A percentile compares a stretch with the other conserved stretches of the same genome.
Conservation (phyloP, 2,113 vertebrate genomes). For the Varanus komodoensis region DNA sequence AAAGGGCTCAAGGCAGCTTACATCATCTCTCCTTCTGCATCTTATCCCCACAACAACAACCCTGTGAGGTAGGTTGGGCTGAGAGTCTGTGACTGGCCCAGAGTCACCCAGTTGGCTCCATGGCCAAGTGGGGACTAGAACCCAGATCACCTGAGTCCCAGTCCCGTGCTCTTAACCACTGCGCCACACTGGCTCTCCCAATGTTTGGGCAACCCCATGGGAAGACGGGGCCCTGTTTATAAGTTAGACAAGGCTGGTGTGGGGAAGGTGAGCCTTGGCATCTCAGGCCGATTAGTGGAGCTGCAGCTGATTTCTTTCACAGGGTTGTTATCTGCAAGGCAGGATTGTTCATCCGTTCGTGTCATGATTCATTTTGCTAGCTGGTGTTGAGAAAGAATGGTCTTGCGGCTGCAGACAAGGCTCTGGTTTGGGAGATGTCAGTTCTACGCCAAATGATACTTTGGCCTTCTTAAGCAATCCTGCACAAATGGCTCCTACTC, state of each 20-base stretch:
- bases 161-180: no score
- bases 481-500: slow-evolving; percentile 46
- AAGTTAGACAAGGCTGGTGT: neutral
- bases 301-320: neutral
- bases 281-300: neutral
- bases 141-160: no score
- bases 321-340: slow-evolving; percentile 1
- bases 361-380: slow-evolving; percentile 6
- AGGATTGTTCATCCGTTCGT: slow-evolving; percentile 15
- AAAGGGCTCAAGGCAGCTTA: no score
- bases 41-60: no score
- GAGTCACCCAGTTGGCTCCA: no score
- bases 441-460: slow-evolving; percentile 31
- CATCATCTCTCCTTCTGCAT: no score
- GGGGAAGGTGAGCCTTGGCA: neutral
- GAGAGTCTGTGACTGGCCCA: no score
- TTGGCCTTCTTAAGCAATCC: slow-evolving; percentile 51
- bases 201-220: neutral
- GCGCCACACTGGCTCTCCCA: no score
- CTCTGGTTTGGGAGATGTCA: slow-evolving; percentile 3
- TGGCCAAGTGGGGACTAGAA: no score
- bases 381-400: neutral
- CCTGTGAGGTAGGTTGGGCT: no score
- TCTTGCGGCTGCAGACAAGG: neutral
- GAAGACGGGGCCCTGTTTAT: neutral